These are phyloP conservation scores for Conchocele bisecta DNA, from an alignment of 2,888 invertebrate genomes.

Conservation along the genomic window DNA sequence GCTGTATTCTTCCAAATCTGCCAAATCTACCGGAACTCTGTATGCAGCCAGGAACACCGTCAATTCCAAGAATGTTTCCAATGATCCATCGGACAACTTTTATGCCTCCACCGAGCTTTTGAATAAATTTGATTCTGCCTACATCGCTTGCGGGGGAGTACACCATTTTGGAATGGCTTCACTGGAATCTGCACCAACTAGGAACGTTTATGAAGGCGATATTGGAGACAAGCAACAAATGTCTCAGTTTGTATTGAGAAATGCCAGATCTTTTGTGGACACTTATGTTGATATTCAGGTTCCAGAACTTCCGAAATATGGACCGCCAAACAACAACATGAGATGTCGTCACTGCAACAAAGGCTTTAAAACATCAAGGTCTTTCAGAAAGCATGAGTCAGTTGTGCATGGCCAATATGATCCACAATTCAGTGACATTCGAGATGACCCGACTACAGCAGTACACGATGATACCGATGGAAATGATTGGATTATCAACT, in stretches of 20 bases:
- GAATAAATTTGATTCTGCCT: conserved; percentile 25
- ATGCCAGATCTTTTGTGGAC: neutral
- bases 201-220: neutral
- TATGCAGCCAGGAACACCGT: conserved; percentile 34
- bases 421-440: too few species aligned
- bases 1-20: conserved; percentile 17
- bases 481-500: conserved; percentile 19
- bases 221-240: neutral
- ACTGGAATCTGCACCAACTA: neutral
- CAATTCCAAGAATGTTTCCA: conserved; percentile 35
- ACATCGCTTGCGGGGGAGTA: conserved; percentile 22
- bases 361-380: too few species aligned
- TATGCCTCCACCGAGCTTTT: conserved; percentile 33
- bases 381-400: too few species aligned
- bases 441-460: too few species aligned
- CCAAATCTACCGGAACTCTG: conserved; percentile 17
- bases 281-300: too few species aligned
- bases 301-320: too few species aligned
- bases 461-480: too few species aligned
- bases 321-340: too few species aligned
- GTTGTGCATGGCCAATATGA: too few species aligned
- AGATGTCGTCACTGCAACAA: too few species aligned
- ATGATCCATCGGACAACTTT: conserved; percentile 22
- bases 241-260: neutral
- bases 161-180: conserved; percentile 27